phyloP scores from a whole-genome alignment of 30 jellyfish, hydroid and myxozoan genomes.

The Morbakka virulenta region DNA sequence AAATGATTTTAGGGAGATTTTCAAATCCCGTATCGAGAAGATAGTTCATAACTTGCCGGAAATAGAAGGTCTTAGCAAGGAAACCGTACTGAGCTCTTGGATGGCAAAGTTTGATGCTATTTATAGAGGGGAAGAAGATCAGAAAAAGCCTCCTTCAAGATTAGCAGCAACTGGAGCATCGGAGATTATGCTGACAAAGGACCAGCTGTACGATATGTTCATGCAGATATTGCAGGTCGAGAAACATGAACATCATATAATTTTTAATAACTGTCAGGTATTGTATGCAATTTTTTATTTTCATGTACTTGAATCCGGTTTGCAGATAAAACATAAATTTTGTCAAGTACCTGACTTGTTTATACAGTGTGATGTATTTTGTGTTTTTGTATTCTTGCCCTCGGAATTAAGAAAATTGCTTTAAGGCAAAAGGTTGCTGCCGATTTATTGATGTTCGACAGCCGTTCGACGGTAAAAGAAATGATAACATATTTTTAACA shows the following conservation, averaged over 20 bases:
- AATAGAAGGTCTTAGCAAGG: constrained; percentile 96
- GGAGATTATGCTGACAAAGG: constrained; percentile 85
- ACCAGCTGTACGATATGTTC: constrained; percentile 90
- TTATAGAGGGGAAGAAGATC: constrained; percentile 98
- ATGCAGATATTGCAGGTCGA: constrained; percentile 77
- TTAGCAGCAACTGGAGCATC: constrained; percentile 99
- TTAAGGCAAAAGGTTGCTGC: no score
- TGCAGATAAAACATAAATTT: no score
- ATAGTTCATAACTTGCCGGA: constrained; percentile 90
- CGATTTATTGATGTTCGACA: no score
- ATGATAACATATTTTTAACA: no score
- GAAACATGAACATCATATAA: constrained; percentile 83
- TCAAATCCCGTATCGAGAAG: constrained; percentile 89
- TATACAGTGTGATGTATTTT: no score
- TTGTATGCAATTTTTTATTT: neutral
- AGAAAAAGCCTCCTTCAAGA: constrained; percentile 88
- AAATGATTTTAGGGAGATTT: constrained; percentile 90
- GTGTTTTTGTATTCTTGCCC: neutral
- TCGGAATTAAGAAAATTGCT: no score
- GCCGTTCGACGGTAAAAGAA: no score
- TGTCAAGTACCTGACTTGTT: no score
- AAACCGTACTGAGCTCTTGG: constrained; percentile 97
- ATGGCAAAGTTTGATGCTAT: constrained; percentile 99
- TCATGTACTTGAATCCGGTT: no score
- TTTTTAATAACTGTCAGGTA: constrained; percentile 97